Conservation (phyloP, 92 coral and sea anemone species). For the Paramuricea clavata region DNA sequence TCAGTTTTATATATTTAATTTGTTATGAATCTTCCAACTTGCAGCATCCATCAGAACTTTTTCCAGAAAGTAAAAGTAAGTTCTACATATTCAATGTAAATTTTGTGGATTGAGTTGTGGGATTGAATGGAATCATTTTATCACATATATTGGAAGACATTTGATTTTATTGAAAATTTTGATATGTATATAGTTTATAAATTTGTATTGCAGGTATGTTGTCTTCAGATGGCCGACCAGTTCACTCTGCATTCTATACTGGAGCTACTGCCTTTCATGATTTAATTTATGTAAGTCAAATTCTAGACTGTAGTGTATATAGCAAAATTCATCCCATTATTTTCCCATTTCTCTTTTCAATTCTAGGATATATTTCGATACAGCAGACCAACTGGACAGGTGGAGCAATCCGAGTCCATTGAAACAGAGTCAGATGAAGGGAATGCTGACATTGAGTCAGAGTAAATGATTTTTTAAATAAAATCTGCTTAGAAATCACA, state of each 20-base stretch:
- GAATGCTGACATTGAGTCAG: not conserved
- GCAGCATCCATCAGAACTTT: conserved; percentile 36
- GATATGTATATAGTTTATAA: too few relatives aligned
- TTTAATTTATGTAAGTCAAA: conserved; percentile 80
- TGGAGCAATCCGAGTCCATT: not conserved
- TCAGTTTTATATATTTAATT: not conserved
- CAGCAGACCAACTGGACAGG: not conserved
- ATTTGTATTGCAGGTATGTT: too few relatives aligned
- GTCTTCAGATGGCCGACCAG: conserved; percentile 82
- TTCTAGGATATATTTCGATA: conserved; percentile 20
- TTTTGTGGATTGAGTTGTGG: too few relatives aligned
- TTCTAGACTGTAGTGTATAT: too few relatives aligned
- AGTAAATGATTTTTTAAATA: not conserved
- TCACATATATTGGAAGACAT: not conserved
- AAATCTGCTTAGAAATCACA: too few relatives aligned
- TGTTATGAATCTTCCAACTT: not conserved
- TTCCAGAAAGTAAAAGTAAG: conserved; percentile 52
- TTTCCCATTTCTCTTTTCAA: not conserved
- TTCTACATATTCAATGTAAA: not conserved
- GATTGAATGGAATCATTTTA: too few relatives aligned
- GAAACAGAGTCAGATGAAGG: not conserved
- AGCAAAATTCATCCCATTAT: not conserved
- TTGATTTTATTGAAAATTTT: conserved; percentile 21
- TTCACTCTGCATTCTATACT: conserved; percentile 87
- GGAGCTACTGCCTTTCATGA: conserved; percentile 89